Base-by-base conservation (phyloP, 1,140 invertebrate genomes). In the Chrysopa pallens region DNA sequence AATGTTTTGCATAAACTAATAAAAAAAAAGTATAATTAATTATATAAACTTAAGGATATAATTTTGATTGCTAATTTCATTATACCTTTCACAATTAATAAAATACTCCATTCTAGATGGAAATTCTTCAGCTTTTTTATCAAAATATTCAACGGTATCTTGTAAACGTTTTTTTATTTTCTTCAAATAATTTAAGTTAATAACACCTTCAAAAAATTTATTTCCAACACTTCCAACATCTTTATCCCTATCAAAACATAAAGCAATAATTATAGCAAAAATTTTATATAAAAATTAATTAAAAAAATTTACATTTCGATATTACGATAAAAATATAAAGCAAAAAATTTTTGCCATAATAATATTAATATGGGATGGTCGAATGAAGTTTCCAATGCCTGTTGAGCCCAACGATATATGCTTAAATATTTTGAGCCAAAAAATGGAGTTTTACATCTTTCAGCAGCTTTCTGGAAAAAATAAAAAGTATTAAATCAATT, bases 321-420 rank as follows among this genome's bases (percentile, higher is more conserved):
- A 23, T 23, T 23, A 23, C 17, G 17, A 23, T 23, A 23, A 29
- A 89, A 66, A 53, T 76, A 88, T 2, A 86, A 63, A 9, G 61
- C 61, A 51, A 89, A 87, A 55, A 89, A 89, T 52, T 80, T 76
- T 56, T 89, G 84, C 71, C 81, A 85, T 1, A 85, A 57, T 8
- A 87, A 60, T 6, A 80, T 73, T 11, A 82, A 58, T 8, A 86
- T 54, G 8, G 80, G 76, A 62, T 87, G 80, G 47, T 76, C 73
- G 40, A 74, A 50, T 5, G 75, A 70, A 43, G 79, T 75, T 51
- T 78, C 79, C n/a, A 85, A 54, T 29, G 80, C 75, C 55, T 84
- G 73, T 51, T 85, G 78, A 0, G 76, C 76, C 75, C 80, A 87
- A 36, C 84, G 72, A 52, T 84, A 86, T 33, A 89, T 73, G 14